phyloP scores from a whole-genome alignment of 92 coral and sea anemone genomes.

The Epizoanthus stellaris region DNA sequence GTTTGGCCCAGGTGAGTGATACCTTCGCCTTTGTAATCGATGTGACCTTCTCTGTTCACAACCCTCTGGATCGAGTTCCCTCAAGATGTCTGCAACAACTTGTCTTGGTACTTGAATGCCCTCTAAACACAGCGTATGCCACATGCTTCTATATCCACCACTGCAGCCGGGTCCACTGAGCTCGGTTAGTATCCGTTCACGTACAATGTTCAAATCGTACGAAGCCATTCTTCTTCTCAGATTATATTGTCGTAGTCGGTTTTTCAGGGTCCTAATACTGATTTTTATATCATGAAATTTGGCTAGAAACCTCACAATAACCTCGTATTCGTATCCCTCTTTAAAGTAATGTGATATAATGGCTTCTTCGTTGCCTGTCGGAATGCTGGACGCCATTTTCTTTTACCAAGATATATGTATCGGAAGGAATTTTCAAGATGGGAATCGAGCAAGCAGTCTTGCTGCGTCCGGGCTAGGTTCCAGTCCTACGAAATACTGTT shows the following conservation, averaged over 20 bases:
- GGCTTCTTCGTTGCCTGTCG: slow-evolving; percentile 20
- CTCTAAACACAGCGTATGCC: slow-evolving; percentile 45
- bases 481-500: too few relatives aligned
- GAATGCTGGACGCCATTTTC: too few relatives aligned
- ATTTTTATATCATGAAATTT: slow-evolving; percentile 56
- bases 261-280: slow-evolving; percentile 56
- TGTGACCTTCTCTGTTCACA: slow-evolving; percentile 61
- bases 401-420: too few relatives aligned
- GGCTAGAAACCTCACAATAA: slow-evolving; percentile 44
- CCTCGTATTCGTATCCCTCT: slow-evolving; percentile 45
- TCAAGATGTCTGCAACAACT: slow-evolving; percentile 52
- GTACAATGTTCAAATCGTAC: slow-evolving; percentile 54
- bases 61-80: slow-evolving; percentile 65
- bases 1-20: slow-evolving; percentile 55
- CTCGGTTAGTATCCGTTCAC: slow-evolving; percentile 52
- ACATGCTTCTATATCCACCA: slow-evolving; percentile 60
- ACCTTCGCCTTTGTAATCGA: slow-evolving; percentile 53
- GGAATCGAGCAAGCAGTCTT: too few relatives aligned
- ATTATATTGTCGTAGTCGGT: slow-evolving; percentile 48
- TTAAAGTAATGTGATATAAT: slow-evolving; percentile 44
- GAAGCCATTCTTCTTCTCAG: slow-evolving; percentile 61
- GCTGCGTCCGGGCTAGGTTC: neutral
- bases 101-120: slow-evolving; percentile 65
- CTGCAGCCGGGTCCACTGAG: slow-evolving; percentile 59
- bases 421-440: too few relatives aligned